phyloP scores from a whole-genome alignment of 2,888 invertebrate genomes.

The Antitype chi region DNA sequence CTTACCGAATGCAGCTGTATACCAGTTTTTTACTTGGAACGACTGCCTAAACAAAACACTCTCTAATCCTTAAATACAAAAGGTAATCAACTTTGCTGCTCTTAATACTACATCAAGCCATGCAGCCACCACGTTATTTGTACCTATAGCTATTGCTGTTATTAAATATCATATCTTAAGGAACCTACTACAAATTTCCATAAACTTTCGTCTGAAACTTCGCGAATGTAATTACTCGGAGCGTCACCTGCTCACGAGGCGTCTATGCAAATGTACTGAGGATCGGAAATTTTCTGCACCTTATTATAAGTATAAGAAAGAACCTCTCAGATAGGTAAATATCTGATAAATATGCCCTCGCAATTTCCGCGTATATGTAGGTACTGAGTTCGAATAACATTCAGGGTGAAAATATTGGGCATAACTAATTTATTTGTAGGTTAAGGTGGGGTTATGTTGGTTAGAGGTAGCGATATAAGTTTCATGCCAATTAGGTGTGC shows the following conservation, averaged over 20 bases:
- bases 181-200: constrained; percentile 80
- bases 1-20: too few relatives aligned
- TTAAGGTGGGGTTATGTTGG: constrained; percentile 48
- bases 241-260: constrained; percentile 87
- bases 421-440: constrained; percentile 87
- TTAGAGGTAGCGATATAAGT: constrained; percentile 42
- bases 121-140: constrained; percentile 13
- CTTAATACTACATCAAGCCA: background rate
- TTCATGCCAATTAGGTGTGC: too few relatives aligned
- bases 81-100: background rate
- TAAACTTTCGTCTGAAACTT: constrained; percentile 84
- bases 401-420: constrained; percentile 88
- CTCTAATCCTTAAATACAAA: background rate
- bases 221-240: constrained; percentile 86
- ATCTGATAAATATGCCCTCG: constrained; percentile 87
- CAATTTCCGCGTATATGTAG: constrained; percentile 82
- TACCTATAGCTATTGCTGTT: constrained; percentile 52
- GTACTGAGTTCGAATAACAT: constrained; percentile 84
- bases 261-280: constrained; percentile 85
- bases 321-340: constrained; percentile 79
- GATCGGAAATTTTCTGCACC: constrained; percentile 86
- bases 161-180: constrained; percentile 69
- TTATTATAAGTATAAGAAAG: constrained; percentile 85
- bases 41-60: background rate
- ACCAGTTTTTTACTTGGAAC: too few relatives aligned